Conservation (phyloP, 2,888 invertebrate genomes). For the Crematogaster levior region DNA sequence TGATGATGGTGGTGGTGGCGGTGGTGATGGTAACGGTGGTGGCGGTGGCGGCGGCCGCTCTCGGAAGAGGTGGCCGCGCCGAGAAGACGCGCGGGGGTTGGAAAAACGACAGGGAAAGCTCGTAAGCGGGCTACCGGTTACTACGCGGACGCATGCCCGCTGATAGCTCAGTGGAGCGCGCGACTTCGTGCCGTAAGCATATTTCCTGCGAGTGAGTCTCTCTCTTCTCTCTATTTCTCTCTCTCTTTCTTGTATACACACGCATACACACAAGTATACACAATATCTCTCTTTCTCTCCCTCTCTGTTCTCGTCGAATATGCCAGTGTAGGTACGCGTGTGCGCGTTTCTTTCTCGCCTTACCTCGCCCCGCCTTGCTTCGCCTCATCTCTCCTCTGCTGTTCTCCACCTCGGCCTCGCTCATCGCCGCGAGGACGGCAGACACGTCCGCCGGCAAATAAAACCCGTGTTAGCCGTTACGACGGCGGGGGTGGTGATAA, state of each 20-base stretch:
- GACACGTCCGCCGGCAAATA: constrained; percentile 38
- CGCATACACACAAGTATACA: background rate
- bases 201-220: constrained; percentile 43
- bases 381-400: constrained; percentile 20
- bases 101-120: constrained; percentile 53
- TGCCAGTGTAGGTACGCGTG: constrained; percentile 43
- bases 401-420: constrained; percentile 36
- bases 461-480: constrained; percentile 28
- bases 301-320: constrained; percentile 5
- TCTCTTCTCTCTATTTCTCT: constrained; percentile 13
- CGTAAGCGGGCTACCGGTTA: constrained; percentile 54
- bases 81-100: constrained; percentile 44
- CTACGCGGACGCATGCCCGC: constrained; percentile 55
- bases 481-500: constrained; percentile 17
- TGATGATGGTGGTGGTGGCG: background rate
- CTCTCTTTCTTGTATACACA: background rate
- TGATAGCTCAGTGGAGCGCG: constrained; percentile 59
- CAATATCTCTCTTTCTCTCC: background rate
- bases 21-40: background rate
- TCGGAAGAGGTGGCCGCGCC: constrained; percentile 34
- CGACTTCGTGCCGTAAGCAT: constrained; percentile 61
- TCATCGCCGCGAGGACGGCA: constrained; percentile 33
- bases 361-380: background rate
- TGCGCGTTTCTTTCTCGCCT: constrained; percentile 48
- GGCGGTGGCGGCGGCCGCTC: constrained; percentile 6